Evolutionary conservation across 2,888 invertebrate genomes (phyloP).

Genomic region (Kuschelorhynchus macadamiae): DNA sequence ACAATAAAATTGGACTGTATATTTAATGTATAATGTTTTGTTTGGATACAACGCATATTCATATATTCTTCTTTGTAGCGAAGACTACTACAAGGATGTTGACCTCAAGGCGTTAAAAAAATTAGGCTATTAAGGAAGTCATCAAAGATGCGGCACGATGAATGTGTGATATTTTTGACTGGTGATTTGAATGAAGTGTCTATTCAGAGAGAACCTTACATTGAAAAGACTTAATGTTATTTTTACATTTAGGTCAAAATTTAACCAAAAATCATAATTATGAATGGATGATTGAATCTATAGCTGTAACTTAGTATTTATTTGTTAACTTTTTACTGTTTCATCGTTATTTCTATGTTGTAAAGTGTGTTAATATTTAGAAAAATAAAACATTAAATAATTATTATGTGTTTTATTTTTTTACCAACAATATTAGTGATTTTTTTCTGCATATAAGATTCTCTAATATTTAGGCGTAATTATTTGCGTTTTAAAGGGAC

Average conservation of each 20-base stretch:
- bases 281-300: neutral
- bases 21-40: no score
- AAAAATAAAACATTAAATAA: conserved; percentile 2
- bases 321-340: conserved; percentile 42
- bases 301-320: conserved; percentile 30
- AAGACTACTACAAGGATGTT: conserved; percentile 93
- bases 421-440: no score
- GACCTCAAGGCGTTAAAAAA: conserved; percentile 91
- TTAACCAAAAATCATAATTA: neutral
- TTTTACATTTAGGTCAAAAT: neutral
- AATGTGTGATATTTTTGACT: conserved; percentile 3
- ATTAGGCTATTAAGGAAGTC: conserved; percentile 75
- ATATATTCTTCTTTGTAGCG: conserved; percentile 73
- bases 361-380: conserved; percentile 31
- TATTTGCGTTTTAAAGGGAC: no score
- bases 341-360: conserved; percentile 32
- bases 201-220: no score
- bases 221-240: neutral
- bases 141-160: conserved; percentile 7
- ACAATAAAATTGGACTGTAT: no score
- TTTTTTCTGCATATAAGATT: no score
- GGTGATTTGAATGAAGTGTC: neutral
- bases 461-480: no score
- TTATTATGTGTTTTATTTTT: neutral
- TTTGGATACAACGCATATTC: no score